A percentile compares a stretch with the other conserved stretches of the same genome.
Evolutionary conservation across 2,888 invertebrate genomes (phyloP).

Genomic region (Conomelus anceps): DNA sequence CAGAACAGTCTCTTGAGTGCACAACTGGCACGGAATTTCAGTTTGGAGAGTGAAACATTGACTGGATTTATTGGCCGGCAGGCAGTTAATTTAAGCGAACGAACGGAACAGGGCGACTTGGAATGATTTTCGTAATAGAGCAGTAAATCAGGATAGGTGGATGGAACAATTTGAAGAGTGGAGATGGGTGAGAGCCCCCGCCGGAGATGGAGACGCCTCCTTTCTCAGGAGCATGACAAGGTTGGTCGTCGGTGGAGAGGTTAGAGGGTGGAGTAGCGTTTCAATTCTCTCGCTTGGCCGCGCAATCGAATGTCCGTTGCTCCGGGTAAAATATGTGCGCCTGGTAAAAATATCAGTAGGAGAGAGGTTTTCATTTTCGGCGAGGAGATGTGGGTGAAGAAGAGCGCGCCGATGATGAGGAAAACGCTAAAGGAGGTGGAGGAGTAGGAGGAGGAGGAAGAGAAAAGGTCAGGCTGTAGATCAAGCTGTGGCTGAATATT

Average conservation of each 20-base stretch:
- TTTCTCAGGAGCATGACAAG: neutral
- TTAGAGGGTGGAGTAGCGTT: neutral
- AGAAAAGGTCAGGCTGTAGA: neutral
- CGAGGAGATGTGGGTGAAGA: neutral
- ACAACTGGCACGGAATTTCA: neutral
- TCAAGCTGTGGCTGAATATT: constrained; percentile 5
- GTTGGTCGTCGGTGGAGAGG: neutral
- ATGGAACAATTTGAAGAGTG: neutral
- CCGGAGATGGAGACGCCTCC: neutral
- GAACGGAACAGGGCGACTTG: neutral
- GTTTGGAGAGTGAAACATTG: neutral
- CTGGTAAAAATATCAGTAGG: constrained; percentile 3
- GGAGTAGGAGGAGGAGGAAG: neutral
- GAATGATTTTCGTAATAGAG: neutral
- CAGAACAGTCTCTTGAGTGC: too few relatives aligned
- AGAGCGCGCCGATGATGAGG: neutral
- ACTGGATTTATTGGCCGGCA: neutral
- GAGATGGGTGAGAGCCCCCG: too few relatives aligned
- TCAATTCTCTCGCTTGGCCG: constrained; percentile 13
- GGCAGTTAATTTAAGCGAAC: neutral
- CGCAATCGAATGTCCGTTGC: constrained; percentile 11
- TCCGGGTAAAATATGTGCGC: constrained; percentile 1
- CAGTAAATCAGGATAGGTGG: neutral
- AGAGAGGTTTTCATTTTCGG: constrained; percentile 3
- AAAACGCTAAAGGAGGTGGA: neutral